Conservation (phyloP, 2,113 vertebrate species). For the Harpagus bidentatus region DNA sequence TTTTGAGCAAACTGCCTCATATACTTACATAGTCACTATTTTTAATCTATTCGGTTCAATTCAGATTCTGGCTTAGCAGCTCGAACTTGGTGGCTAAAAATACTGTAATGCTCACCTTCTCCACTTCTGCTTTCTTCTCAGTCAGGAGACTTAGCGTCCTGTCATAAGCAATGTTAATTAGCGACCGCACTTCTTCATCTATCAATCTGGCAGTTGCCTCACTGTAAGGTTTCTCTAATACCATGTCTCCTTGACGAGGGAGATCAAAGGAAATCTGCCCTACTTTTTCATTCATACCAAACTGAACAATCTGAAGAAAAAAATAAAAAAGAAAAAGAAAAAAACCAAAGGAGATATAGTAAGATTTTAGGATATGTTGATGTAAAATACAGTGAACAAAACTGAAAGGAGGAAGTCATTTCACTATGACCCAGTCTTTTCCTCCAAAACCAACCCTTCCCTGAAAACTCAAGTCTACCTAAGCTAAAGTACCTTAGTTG, state of each 20-base stretch:
- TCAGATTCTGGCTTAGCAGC: neutral
- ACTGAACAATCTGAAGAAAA: slow-evolving; percentile 88
- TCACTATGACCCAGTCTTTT: neutral
- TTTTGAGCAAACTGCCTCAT: neutral
- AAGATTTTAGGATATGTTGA: neutral
- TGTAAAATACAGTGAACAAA: neutral
- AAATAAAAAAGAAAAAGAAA: neutral
- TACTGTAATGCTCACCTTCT: slow-evolving; percentile 80
- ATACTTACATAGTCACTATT: neutral
- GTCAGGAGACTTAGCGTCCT: slow-evolving; percentile 82
- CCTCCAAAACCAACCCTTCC: neutral
- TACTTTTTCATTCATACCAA: slow-evolving; percentile 96
- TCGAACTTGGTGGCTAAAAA: neutral
- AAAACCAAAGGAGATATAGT: neutral
- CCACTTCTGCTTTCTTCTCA: slow-evolving; percentile 86
- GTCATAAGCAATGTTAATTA: slow-evolving; percentile 85
- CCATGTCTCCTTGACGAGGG: slow-evolving; percentile 92
- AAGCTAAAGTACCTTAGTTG: neutral
- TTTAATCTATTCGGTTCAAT: neutral
- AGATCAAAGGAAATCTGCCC: slow-evolving; percentile 97
- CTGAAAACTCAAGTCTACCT: neutral
- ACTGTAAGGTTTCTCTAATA: slow-evolving; percentile 96
- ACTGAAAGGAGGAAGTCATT: neutral
- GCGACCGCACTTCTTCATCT: slow-evolving; percentile 85
- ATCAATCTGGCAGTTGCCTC: slow-evolving; percentile 93